Conservation (phyloP, 2,797 vertebrate genomes). For the Eidolon dupreanum region DNA sequence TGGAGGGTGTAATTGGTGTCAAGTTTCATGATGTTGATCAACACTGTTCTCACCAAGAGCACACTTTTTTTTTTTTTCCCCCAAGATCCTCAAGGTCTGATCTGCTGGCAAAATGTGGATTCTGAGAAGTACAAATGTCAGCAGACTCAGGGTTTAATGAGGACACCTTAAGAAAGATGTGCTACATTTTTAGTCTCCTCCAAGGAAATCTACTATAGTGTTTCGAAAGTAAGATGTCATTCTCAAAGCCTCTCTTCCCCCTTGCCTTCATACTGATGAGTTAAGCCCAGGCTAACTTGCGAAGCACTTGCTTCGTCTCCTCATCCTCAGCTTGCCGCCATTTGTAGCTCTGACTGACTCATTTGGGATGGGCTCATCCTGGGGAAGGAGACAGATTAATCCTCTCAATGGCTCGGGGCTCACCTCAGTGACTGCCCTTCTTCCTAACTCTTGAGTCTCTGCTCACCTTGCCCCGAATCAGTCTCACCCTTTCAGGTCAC, state of each 20-base stretch:
- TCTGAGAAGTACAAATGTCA: neutral
- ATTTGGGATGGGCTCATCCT: neutral
- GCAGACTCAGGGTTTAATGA: neutral
- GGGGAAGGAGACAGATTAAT: neutral
- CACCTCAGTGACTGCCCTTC: neutral
- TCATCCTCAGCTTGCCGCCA: neutral
- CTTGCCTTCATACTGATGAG: neutral
- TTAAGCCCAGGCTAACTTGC: slow-evolving; percentile 42
- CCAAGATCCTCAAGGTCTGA: slow-evolving; percentile 19
- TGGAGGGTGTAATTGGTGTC: neutral
- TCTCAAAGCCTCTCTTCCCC: slow-evolving; percentile 30
- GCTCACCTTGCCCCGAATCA: neutral
- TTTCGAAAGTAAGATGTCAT: slow-evolving; percentile 55
- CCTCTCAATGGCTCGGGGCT: neutral
- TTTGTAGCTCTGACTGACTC: neutral
- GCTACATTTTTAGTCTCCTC: slow-evolving; percentile 34
- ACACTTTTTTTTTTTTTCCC: neutral
- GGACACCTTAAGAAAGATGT: slow-evolving; percentile 3
- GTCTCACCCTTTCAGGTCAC: neutral
- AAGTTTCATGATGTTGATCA: neutral
- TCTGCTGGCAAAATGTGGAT: slow-evolving; percentile 27
- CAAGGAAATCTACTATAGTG: slow-evolving; percentile 51
- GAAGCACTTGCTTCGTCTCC: neutral
- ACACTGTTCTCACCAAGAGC: neutral
- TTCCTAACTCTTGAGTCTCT: neutral